Conservation (phyloP, 2,113 vertebrate genomes). For the Cromileptes altivelis region DNA sequence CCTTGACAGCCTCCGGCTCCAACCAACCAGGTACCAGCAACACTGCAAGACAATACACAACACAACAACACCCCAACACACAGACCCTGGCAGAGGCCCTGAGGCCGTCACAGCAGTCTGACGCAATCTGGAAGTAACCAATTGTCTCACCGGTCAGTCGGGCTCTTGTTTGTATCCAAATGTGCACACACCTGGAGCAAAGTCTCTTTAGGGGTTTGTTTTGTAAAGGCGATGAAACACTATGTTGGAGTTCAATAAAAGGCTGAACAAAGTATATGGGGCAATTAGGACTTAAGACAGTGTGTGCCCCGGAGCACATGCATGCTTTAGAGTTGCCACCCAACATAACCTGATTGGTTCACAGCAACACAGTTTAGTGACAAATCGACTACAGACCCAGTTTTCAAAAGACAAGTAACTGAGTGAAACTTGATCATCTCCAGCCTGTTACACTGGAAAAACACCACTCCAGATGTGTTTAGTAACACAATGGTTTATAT, state of each 20-base stretch:
- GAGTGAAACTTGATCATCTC: background rate
- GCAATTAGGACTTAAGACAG: constrained; percentile 1
- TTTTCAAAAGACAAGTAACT: background rate
- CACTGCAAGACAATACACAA: no score
- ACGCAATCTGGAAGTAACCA: background rate
- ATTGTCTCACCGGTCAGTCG: background rate
- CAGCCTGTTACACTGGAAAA: background rate
- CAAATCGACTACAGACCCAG: background rate
- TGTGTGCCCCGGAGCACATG: background rate
- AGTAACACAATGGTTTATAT: background rate
- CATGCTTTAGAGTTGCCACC: background rate
- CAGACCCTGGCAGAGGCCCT: no score
- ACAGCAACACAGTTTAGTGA: background rate
- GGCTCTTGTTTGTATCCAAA: background rate
- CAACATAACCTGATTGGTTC: background rate
- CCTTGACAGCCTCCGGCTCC: no score
- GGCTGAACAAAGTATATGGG: background rate
- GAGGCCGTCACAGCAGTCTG: background rate
- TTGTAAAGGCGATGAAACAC: background rate
- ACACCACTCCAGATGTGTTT: constrained; percentile 4
- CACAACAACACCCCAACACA: no score
- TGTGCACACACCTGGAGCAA: background rate
- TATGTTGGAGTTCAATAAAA: background rate
- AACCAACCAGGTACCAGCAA: no score
- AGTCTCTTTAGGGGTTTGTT: background rate